Percentiles rank a stretch among this genome's conserved stretches.
phyloP scores from a whole-genome alignment of 2,888 invertebrate species.

The Listrodromus nycthemerus region DNA sequence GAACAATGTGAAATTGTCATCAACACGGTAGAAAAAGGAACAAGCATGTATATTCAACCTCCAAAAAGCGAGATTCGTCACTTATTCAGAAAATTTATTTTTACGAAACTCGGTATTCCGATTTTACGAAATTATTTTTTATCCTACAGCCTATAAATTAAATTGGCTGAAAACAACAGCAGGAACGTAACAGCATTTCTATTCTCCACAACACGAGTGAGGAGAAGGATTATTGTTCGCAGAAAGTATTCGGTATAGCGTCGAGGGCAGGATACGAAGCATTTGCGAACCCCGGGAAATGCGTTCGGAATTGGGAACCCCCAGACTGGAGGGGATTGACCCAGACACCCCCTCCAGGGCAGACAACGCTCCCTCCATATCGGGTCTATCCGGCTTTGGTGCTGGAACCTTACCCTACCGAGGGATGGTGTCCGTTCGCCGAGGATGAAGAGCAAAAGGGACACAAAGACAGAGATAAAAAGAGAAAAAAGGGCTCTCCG shows the following conservation, averaged over 20 bases:
- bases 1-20: too few relatives aligned
- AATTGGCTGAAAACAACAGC: background rate
- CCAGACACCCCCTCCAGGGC: conserved; percentile 84
- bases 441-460: conserved; percentile 36
- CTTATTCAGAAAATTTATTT: too few relatives aligned
- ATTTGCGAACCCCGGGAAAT: conserved; percentile 83
- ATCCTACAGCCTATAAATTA: too few relatives aligned
- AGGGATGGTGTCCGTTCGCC: conserved; percentile 50
- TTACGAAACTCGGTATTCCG: too few relatives aligned
- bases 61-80: too few relatives aligned
- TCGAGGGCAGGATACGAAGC: conserved; percentile 4
- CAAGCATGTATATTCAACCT: too few relatives aligned
- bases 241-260: conserved; percentile 29
- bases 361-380: conserved; percentile 76
- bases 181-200: background rate
- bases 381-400: conserved; percentile 44
- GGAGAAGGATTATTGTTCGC: background rate
- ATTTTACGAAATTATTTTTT: too few relatives aligned
- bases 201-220: background rate
- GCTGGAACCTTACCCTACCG: conserved; percentile 63
- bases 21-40: too few relatives aligned
- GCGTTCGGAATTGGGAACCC: conserved; percentile 82
- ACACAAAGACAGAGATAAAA: conserved; percentile 14
- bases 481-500: conserved; percentile 43
- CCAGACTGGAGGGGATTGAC: conserved; percentile 84